Percentiles rank a stretch among this genome's conserved stretches.
These are phyloP conservation scores for Drosophila eohydei DNA, from an alignment of 2,888 invertebrate species.

Conservation along the genomic window DNA sequence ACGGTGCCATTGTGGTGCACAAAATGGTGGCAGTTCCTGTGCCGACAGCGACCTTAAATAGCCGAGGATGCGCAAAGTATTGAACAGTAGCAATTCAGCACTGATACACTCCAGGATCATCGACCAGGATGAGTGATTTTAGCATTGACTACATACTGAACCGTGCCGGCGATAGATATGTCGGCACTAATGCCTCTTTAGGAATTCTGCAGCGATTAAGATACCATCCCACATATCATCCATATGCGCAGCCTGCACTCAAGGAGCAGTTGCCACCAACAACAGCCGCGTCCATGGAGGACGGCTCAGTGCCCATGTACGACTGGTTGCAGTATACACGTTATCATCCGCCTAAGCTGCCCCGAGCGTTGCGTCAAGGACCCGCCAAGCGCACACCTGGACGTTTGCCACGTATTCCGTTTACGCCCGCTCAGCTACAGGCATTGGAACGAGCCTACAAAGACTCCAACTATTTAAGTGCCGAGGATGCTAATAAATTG, in stretches of 20 bases:
- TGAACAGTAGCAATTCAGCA: slow-evolving; percentile 59
- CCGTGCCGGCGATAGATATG: slow-evolving; percentile 85
- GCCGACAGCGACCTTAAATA: slow-evolving; percentile 68
- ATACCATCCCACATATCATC: slow-evolving; percentile 51
- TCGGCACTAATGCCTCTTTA: slow-evolving; percentile 81
- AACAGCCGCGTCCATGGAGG: slow-evolving; percentile 35
- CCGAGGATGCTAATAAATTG: slow-evolving; percentile 88
- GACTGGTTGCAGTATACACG: slow-evolving; percentile 90
- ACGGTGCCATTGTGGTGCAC: slow-evolving; percentile 19
- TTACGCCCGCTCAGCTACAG: slow-evolving; percentile 88
- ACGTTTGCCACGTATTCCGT: slow-evolving; percentile 89
- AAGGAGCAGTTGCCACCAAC: slow-evolving; percentile 25
- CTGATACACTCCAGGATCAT: slow-evolving; percentile 50
- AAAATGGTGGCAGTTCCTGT: slow-evolving; percentile 42
- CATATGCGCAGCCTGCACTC: slow-evolving; percentile 46
- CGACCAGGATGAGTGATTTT: slow-evolving; percentile 85
- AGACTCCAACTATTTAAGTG: slow-evolving; percentile 88
- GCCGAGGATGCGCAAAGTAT: slow-evolving; percentile 49
- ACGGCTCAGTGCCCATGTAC: slow-evolving; percentile 77
- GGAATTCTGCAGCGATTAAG: slow-evolving; percentile 68
- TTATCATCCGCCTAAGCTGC: slow-evolving; percentile 89
- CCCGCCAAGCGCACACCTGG: slow-evolving; percentile 87
- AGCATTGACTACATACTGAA: slow-evolving; percentile 88
- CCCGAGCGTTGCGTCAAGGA: slow-evolving; percentile 85
- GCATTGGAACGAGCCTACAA: slow-evolving; percentile 88